These are phyloP conservation scores for Setipinna tenuifilis DNA, from an alignment of 2,797 vertebrate species.

Conservation along the genomic window DNA sequence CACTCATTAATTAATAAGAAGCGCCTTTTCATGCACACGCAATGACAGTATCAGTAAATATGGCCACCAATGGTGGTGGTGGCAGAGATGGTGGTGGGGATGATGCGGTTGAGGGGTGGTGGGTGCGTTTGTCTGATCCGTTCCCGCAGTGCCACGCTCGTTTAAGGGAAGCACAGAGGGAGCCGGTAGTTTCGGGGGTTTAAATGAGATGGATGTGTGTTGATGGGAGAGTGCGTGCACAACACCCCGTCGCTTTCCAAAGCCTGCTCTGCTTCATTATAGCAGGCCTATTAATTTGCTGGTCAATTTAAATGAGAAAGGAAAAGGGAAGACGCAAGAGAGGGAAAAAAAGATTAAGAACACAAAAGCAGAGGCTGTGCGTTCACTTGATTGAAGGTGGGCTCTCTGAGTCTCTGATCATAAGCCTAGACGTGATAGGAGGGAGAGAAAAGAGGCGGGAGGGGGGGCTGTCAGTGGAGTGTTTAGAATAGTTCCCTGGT, in stretches of 20 bases:
- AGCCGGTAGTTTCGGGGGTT: background rate
- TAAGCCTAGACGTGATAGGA: background rate
- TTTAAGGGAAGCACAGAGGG: background rate
- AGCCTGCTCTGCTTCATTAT: conserved; percentile 6
- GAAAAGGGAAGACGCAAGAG: background rate
- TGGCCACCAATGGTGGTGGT: background rate
- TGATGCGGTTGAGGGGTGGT: background rate
- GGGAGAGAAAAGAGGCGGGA: background rate
- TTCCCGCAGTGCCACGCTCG: background rate
- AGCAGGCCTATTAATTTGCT: conserved; percentile 12
- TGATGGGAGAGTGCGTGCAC: conserved; percentile 3
- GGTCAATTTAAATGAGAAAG: conserved; percentile 23
- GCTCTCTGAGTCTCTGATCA: background rate
- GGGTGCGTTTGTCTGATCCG: background rate
- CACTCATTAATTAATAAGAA: conserved; percentile 24
- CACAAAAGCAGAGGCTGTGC: background rate
- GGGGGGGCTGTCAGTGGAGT: too few relatives aligned
- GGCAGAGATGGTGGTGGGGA: too few relatives aligned
- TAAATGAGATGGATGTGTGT: conserved; percentile 20
- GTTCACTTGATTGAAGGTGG: background rate
- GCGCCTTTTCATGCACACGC: background rate
- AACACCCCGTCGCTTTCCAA: conserved; percentile 3
- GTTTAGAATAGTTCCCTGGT: too few relatives aligned
- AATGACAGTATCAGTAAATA: conserved; percentile 12
- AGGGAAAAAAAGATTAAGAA: conserved; percentile 18